Base-by-base conservation (phyloP, 2,113 vertebrate genomes). In the Heterocephalus glaber region DNA sequence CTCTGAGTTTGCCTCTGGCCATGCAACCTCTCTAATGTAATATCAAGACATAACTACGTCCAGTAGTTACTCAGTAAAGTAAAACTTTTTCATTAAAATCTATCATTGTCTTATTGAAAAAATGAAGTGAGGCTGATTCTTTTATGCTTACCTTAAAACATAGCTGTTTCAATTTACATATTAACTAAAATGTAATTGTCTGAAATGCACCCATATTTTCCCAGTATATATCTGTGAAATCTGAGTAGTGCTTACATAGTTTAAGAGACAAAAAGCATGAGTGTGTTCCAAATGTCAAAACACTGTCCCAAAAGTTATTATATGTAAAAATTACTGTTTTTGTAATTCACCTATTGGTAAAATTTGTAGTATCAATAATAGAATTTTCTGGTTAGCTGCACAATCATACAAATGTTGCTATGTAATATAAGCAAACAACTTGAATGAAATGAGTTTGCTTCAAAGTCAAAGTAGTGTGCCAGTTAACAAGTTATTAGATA, bases 81-180 rank as follows among this genome's bases (percentile, higher is more conserved):
- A 77, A 91, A 89, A 56, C 16, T 82, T 96, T 89, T 92, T n/a
- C 7, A 95, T 72, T 82, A 92, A 90, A 90, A 94, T 66, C 35
- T 24, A 77, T 66, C 90, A n/a, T 72, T 6, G 54, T 92, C 38
- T 41, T 19, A 86, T 17, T 44, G 44, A 63, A 44, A 33, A 35
- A 79, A 54, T 20, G 52, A 49, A 5, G 20, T 72, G 17, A 17
- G 41, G n/a, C 17, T 90, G 60, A 93, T 86, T 92, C 28, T 90
- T 38, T 95, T 72, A 90, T 54, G 35, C 30, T 94, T 60, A 65
- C 3, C 13, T 90, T 52, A 77, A 80, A 92, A 90, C 33, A 63
- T 24, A 22, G 86, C 60, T 76, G 8, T 65, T 84, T 81, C 44
- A 65, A 38, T 82, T 90, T 61, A 85, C 28, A 61, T 90, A 81